These are phyloP conservation scores for Xerus rutilus DNA, from an alignment of 2,797 vertebrate genomes.

Conservation along the genomic window DNA sequence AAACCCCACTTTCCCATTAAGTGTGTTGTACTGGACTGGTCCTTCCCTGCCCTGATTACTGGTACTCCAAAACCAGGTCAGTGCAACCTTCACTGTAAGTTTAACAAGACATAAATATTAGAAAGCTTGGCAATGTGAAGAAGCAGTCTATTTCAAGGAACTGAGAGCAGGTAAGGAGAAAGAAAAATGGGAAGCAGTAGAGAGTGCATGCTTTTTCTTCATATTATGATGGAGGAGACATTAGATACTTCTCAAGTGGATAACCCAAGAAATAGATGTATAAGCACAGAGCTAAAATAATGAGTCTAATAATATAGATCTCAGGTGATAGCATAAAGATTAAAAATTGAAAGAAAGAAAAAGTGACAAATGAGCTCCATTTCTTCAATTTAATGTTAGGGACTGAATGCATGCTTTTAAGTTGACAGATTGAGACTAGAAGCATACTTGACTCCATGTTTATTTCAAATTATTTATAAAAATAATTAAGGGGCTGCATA, in stretches of 20 bases:
- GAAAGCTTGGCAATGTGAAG: neutral
- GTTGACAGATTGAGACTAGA: neutral
- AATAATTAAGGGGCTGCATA: neutral
- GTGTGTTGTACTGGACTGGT: fast-evolving
- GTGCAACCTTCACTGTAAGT: neutral
- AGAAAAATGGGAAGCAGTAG: neutral
- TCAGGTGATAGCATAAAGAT: neutral
- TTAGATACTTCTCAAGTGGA: neutral
- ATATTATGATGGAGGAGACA: neutral
- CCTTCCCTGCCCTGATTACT: neutral
- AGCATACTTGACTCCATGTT: neutral
- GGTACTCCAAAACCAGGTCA: neutral
- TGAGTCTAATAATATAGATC: neutral
- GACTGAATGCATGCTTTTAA: neutral
- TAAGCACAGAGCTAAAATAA: neutral
- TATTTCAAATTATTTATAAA: constrained; percentile 1
- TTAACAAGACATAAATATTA: too few relatives aligned
- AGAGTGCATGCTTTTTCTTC: neutral
- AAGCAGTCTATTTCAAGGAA: neutral
- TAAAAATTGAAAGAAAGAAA: neutral
- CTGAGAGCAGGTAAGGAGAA: neutral
- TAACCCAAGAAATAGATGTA: neutral
- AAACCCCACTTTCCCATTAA: neutral
- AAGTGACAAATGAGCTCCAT: neutral
- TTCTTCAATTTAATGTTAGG: neutral